Evolutionary conservation across 23 tunicate genomes (phyloP), one percentile per base, ranked within the genome.

Genomic region (Halocynthia aurantium): DNA sequence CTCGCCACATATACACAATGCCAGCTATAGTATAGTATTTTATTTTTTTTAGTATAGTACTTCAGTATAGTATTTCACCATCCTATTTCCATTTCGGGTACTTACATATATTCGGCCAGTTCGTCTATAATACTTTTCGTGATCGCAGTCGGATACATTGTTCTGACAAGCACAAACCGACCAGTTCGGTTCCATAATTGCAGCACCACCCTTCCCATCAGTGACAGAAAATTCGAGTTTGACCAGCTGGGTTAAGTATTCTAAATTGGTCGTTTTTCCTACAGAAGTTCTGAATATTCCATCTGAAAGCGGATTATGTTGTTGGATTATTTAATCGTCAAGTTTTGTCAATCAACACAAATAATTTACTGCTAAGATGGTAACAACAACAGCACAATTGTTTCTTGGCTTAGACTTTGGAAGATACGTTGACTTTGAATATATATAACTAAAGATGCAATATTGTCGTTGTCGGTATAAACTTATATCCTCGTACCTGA

Each of bases 141-240:
- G 83, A 54, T 77, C 60, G 77, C 94, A 88, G 0, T 31, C 44
- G 1, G 63, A 63, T 11, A 69, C 87, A 12, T 72, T 70, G 73
- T 90, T 78, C 53, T 76, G 57, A 80, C 96, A 90, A 7, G 72
- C 86, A 55, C 96, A 90, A 7, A 90, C 52, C 52, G 84, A 61
- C 96, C 96, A 90, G 12, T 76, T 75, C 5, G 96, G 96, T 20
- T 55, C 40, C 72, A 69, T 49, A n/a, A 12, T 31, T 50, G 77
- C 60, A 7, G 50, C 6, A 13, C 90, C 96, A 0, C 86, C 89
- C 62, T 76, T 69, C 8, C 52, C 31, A 69, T 90, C 96, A 50
- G 67, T 67, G 51, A 71, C 96, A 8, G 64, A 73, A 75, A 90
- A 90, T 19, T 83, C 51, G 53, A 90, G 52, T 53, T 58, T 62